These are phyloP conservation scores for Drymodes brunneopygia DNA, from an alignment of 2,113 vertebrate species.

Conservation along the genomic window DNA sequence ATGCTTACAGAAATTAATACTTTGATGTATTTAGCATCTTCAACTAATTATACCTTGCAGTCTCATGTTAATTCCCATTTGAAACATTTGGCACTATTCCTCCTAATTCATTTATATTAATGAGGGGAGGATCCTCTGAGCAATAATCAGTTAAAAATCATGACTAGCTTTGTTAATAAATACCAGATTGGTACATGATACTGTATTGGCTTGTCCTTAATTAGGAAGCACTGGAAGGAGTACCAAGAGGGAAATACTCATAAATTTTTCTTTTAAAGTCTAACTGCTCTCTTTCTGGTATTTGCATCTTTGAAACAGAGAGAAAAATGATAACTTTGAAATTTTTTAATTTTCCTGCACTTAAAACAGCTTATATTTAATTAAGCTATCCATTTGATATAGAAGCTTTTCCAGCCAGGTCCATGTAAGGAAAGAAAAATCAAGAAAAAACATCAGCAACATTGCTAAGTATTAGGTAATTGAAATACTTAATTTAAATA, in stretches of 20 bases:
- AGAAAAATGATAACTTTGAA: conserved; percentile 25
- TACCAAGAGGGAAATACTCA: conserved; percentile 53
- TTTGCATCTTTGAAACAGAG: conserved; percentile 64
- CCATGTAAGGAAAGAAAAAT: neutral
- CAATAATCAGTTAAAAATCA: conserved; percentile 70
- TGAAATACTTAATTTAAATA: conserved; percentile 50
- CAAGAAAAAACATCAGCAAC: conserved; percentile 1
- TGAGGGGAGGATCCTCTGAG: conserved; percentile 64
- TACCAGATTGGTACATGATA: conserved; percentile 60
- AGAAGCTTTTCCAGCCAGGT: neutral
- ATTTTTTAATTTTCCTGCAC: neutral
- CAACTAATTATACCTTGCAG: conserved; percentile 64
- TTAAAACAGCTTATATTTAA: conserved; percentile 56
- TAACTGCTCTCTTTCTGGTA: conserved; percentile 53
- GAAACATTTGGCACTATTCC: conserved; percentile 63
- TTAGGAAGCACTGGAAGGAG: conserved; percentile 57
- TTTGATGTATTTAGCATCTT: conserved; percentile 66
- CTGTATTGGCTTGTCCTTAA: conserved; percentile 59
- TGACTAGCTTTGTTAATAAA: conserved; percentile 69
- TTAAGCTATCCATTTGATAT: conserved; percentile 49
- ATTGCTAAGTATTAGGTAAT: conserved; percentile 14
- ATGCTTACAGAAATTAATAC: conserved; percentile 40
- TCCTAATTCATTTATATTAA: conserved; percentile 71
- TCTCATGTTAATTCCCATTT: conserved; percentile 59
- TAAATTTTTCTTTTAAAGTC: conserved; percentile 59